These are phyloP conservation scores for Ceriagrion tenellum DNA, from an alignment of 2,888 invertebrate genomes.

Conservation along the genomic window DNA sequence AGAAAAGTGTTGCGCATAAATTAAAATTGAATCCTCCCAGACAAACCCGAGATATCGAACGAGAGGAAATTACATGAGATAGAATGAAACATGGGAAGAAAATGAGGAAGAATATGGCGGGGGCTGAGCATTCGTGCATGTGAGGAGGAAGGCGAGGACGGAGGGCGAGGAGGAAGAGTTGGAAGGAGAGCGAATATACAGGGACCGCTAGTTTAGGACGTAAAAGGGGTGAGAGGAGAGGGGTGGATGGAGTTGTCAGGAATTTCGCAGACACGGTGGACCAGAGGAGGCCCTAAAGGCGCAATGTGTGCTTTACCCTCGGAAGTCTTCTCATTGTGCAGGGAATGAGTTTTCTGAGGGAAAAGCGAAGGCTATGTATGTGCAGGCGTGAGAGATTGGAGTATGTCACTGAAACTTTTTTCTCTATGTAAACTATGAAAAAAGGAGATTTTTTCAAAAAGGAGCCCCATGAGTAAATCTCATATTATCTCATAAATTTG, in stretches of 20 bases:
- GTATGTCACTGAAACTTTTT: no score
- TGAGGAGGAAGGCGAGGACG: background rate
- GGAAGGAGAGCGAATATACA: background rate
- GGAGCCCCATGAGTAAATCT: no score
- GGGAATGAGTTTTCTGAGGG: constrained; percentile 27
- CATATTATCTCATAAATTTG: background rate
- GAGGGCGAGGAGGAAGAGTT: background rate
- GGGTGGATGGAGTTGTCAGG: background rate
- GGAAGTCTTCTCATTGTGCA: background rate
- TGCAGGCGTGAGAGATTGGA: background rate
- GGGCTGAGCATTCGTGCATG: background rate
- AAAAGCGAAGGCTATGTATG: background rate
- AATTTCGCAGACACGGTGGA: background rate
- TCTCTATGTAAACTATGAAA: no score
- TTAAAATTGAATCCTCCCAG: no score
- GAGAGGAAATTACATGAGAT: background rate
- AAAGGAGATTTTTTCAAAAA: background rate
- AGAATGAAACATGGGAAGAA: background rate
- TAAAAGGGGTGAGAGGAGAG: background rate
- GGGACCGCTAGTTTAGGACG: constrained; percentile 39
- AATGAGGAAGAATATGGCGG: background rate
- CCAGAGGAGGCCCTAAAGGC: constrained; percentile 35
- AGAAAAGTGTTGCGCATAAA: no score
- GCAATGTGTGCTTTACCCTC: constrained; percentile 32
- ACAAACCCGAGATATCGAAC: background rate